Conservation (phyloP, 2,113 vertebrate species). For the Prinia subflava region DNA sequence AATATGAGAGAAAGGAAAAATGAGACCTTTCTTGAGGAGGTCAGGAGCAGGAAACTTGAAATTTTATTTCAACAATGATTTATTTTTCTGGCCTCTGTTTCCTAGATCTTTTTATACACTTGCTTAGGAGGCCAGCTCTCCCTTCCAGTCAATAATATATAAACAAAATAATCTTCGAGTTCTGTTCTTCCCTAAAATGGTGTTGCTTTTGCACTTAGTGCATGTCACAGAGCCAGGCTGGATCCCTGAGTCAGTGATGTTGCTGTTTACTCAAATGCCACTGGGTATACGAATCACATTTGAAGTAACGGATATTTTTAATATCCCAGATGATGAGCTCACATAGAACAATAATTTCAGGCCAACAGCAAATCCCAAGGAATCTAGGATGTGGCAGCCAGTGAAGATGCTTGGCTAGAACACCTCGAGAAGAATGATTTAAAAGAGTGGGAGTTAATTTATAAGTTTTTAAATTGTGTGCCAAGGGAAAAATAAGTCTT, state of each 20-base stretch:
- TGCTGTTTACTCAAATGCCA: slow-evolving; percentile 24
- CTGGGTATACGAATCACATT: background rate
- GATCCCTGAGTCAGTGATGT: background rate
- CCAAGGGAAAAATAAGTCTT: slow-evolving; percentile 42
- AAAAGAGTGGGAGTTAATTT: slow-evolving; percentile 37
- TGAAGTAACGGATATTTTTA: slow-evolving; percentile 19
- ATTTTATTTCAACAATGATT: slow-evolving; percentile 30
- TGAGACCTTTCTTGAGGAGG: background rate
- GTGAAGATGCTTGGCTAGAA: background rate
- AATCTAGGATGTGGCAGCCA: slow-evolving; percentile 25
- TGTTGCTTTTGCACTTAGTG: background rate
- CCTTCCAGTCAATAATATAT: background rate
- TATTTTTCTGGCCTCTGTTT: slow-evolving; percentile 40
- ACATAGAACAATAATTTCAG: background rate
- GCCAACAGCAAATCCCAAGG: slow-evolving; percentile 35
- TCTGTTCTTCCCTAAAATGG: slow-evolving; percentile 19
- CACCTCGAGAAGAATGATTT: slow-evolving; percentile 20
- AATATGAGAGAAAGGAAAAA: slow-evolving; percentile 19
- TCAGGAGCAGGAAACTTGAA: slow-evolving; percentile 40
- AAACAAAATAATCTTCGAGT: background rate
- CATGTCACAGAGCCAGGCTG: background rate
- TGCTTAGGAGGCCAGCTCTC: background rate
- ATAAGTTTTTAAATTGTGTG: slow-evolving; percentile 11
- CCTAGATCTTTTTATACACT: background rate
- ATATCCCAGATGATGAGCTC: slow-evolving; percentile 18